These are phyloP conservation scores for Acanthosepion pharaonis DNA, from an alignment of 2,888 invertebrate species.

Conservation along the genomic window DNA sequence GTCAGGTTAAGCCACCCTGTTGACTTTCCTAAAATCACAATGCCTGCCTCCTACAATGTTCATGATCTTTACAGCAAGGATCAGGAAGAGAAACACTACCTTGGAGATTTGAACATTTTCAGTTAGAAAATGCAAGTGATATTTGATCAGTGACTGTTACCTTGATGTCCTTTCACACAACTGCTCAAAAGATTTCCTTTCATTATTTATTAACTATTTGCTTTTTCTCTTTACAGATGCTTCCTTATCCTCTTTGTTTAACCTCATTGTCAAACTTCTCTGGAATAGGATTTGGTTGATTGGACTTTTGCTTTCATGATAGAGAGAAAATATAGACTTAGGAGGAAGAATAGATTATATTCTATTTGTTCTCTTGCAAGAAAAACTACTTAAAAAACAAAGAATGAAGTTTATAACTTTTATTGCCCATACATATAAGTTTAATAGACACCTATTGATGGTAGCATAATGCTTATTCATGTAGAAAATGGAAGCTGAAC, in stretches of 20 bases:
- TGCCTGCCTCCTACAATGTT: not conserved
- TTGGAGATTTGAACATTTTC: not conserved
- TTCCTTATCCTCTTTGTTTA: not conserved
- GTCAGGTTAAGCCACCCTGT: not conserved
- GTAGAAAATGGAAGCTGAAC: no score
- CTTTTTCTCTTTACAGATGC: not conserved
- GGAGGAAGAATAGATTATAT: no score
- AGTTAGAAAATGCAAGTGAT: not conserved
- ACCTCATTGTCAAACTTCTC: not conserved
- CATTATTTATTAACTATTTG: not conserved
- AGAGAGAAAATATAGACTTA: no score
- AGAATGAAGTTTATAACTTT: no score
- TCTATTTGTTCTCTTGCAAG: no score
- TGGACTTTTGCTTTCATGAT: not conserved
- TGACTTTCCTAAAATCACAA: not conserved
- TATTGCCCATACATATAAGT: no score
- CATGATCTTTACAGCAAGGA: not conserved
- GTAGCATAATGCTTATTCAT: no score
- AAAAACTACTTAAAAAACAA: no score
- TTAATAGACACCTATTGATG: no score
- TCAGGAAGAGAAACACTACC: not conserved
- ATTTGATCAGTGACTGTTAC: not conserved
- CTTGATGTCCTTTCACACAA: not conserved
- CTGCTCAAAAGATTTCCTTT: not conserved
- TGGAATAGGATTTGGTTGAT: not conserved